These are phyloP conservation scores for Brachionus manjavacas DNA, from an alignment of 1,140 invertebrate genomes.

Conservation along the genomic window DNA sequence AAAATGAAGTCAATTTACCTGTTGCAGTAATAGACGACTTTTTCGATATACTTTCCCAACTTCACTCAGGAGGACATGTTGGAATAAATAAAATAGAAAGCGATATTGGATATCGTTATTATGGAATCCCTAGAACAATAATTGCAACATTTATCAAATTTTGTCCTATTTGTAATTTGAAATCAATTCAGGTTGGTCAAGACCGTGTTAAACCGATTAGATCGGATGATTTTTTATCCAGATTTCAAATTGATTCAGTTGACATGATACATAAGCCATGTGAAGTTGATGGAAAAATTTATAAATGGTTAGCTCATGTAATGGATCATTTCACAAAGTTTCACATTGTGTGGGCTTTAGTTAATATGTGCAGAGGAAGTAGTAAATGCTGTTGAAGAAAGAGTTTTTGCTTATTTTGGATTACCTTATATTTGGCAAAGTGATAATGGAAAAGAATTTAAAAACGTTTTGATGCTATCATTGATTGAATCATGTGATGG, in stretches of 20 bases:
- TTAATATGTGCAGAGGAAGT: background rate
- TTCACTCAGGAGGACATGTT: background rate
- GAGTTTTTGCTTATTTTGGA: background rate
- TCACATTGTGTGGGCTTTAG: background rate
- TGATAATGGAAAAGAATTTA: background rate
- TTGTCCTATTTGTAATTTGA: background rate
- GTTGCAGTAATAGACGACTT: too few relatives aligned
- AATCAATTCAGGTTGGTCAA: background rate
- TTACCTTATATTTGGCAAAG: background rate
- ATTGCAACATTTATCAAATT: background rate
- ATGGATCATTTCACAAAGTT: background rate
- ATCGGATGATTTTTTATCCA: background rate
- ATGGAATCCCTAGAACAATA: background rate
- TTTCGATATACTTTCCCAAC: background rate
- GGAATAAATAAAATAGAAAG: background rate
- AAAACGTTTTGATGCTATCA: background rate
- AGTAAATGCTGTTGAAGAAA: background rate
- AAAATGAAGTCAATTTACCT: background rate
- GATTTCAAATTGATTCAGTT: background rate
- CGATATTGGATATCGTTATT: background rate
- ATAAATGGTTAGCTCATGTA: background rate
- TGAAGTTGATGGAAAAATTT: background rate
- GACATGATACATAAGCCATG: slow-evolving; percentile 7
- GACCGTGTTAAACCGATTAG: background rate
- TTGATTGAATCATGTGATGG: background rate